Evolutionary conservation across 2,888 invertebrate species (phyloP).

Genomic region (Tenthredo scrophulariae): DNA sequence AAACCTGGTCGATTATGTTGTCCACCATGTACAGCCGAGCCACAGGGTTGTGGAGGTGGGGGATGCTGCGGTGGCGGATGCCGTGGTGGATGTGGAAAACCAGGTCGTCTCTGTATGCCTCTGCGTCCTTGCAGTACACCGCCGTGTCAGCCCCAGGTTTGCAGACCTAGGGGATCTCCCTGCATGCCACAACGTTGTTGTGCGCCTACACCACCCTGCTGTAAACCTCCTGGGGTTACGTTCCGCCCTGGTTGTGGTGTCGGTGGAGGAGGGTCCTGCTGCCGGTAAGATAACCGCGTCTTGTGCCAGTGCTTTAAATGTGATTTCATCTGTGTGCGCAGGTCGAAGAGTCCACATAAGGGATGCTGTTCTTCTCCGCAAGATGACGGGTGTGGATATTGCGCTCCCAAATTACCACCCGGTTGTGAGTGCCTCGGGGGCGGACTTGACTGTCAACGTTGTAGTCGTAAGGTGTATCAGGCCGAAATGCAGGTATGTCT

Average conservation of each 20-base stretch:
- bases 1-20: conserved; percentile 52
- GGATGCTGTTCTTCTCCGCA: conserved; percentile 55
- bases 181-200: conserved; percentile 64
- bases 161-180: conserved; percentile 61
- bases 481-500: conserved; percentile 74
- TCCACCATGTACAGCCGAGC: conserved; percentile 60
- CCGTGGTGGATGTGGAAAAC: conserved; percentile 69
- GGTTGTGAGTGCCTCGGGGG: conserved; percentile 73
- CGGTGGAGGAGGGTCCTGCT: conserved; percentile 53
- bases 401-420: conserved; percentile 61
- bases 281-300: conserved; percentile 63
- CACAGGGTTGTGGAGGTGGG: conserved; percentile 66
- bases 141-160: conserved; percentile 60
- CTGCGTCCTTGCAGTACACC: conserved; percentile 63
- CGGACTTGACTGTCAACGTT: conserved; percentile 74
- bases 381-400: conserved; percentile 56
- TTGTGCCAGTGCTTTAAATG: conserved; percentile 56
- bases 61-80: conserved; percentile 72
- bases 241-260: conserved; percentile 23
- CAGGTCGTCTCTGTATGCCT: conserved; percentile 68
- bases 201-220: conserved; percentile 61
- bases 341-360: conserved; percentile 59
- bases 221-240: conserved; percentile 56
- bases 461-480: conserved; percentile 75
- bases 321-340: conserved; percentile 58